phyloP scores from a whole-genome alignment of 2,888 invertebrate species.

The Hyalella azteca region DNA sequence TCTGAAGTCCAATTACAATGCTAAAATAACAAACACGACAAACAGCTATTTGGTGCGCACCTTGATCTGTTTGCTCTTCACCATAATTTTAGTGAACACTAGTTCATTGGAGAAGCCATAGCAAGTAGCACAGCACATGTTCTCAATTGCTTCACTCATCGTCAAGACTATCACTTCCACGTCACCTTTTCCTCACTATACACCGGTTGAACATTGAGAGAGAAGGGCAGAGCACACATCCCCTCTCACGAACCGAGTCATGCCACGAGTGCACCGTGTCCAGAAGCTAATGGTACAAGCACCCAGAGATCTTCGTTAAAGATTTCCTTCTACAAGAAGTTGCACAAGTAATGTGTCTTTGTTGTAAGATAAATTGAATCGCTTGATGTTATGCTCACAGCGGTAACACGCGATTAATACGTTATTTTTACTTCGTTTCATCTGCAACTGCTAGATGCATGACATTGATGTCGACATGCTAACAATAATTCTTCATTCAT shows the following conservation, averaged over 20 bases:
- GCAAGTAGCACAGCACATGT: not conserved
- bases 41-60: not conserved
- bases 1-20: too few relatives aligned
- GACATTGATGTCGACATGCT: too few relatives aligned
- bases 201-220: slow-evolving; percentile 13
- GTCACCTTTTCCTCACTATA: slow-evolving; percentile 6
- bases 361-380: too few relatives aligned
- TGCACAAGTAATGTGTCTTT: not conserved
- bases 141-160: not conserved
- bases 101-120: not conserved
- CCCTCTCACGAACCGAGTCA: not conserved
- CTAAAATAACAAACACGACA: too few relatives aligned
- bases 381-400: too few relatives aligned
- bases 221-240: not conserved
- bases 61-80: not conserved
- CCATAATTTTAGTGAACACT: not conserved
- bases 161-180: not conserved
- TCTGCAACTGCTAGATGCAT: too few relatives aligned
- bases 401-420: too few relatives aligned
- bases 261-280: slow-evolving; percentile 9
- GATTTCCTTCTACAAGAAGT: not conserved
- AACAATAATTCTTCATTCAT: too few relatives aligned
- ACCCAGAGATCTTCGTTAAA: slow-evolving; percentile 27
- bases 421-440: too few relatives aligned
- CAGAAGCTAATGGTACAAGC: slow-evolving; percentile 8